Evolutionary conservation across 2,113 vertebrate genomes (phyloP).

Genomic region (Chaetodon auriga): DNA sequence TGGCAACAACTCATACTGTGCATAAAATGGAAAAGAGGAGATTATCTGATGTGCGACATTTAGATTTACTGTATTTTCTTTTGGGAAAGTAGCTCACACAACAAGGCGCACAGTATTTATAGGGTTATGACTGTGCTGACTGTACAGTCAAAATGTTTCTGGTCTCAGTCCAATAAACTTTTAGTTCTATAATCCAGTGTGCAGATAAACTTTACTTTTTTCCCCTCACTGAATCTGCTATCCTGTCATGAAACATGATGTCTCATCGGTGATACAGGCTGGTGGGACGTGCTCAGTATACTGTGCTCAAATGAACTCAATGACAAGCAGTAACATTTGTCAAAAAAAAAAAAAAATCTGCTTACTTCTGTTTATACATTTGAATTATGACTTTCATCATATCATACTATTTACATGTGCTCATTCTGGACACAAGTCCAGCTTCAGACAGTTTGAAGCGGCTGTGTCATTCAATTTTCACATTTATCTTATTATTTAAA

Average conservation of each 20-base stretch:
- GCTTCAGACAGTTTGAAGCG: not conserved
- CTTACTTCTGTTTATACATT: too few relatives aligned
- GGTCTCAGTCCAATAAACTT: not conserved
- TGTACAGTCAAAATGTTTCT: not conserved
- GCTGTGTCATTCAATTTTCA: slow-evolving; percentile 4
- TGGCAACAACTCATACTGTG: not conserved
- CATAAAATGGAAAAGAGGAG: not conserved
- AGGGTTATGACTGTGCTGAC: too few relatives aligned
- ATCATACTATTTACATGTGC: not conserved
- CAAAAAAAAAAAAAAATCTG: too few relatives aligned
- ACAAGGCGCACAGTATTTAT: too few relatives aligned
- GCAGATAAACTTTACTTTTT: too few relatives aligned
- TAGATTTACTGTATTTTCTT: not conserved
- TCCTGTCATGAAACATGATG: too few relatives aligned
- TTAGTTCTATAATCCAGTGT: not conserved
- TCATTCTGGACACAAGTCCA: not conserved
- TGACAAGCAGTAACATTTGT: slow-evolving; percentile 17
- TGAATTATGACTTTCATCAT: not conserved
- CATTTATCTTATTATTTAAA: not conserved
- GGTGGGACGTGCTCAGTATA: too few relatives aligned
- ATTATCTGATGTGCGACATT: not conserved
- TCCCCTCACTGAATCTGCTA: too few relatives aligned
- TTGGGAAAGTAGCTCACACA: not conserved
- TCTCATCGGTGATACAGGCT: too few relatives aligned
- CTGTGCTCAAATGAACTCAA: too few relatives aligned